Conservation (phyloP, 2,888 invertebrate genomes). For the Pycnomerus fuliginosus region DNA sequence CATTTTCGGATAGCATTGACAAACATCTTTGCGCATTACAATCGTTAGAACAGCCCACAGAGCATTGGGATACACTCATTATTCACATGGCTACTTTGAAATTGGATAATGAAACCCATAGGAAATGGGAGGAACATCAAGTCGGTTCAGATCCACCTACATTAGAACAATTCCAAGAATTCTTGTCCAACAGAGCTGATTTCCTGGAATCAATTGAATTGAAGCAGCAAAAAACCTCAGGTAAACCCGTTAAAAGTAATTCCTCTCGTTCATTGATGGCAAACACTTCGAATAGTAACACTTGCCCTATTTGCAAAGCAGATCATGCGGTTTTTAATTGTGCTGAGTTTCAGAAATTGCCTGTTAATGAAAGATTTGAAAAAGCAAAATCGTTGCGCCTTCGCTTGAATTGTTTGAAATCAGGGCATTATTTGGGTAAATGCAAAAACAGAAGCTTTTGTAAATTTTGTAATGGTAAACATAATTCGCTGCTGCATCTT, state of each 20-base stretch:
- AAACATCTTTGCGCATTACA: not conserved
- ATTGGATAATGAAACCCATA: not conserved
- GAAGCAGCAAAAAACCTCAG: not conserved
- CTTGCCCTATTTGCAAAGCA: slow-evolving; percentile 1
- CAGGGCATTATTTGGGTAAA: slow-evolving; percentile 11
- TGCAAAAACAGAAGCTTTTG: slow-evolving; percentile 18
- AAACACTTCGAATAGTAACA: not conserved
- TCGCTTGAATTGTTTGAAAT: slow-evolving; percentile 23
- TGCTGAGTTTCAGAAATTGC: slow-evolving; percentile 2
- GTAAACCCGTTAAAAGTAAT: not conserved
- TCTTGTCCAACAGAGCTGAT: not conserved
- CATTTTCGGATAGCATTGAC: not conserved
- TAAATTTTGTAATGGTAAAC: slow-evolving; percentile 16
- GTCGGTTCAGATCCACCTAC: not conserved
- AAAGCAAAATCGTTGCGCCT: slow-evolving; percentile 12
- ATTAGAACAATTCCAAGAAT: not conserved
- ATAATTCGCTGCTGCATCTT: slow-evolving; percentile 22
- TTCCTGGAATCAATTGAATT: not conserved
- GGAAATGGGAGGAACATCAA: not conserved
- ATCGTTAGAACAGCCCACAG: not conserved
- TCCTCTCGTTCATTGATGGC: not conserved
- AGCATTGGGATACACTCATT: not conserved
- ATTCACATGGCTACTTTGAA: not conserved
- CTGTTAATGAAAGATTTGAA: no score
- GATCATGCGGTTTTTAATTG: slow-evolving; percentile 5